Evolutionary conservation across 1,140 invertebrate species (phyloP), one percentile per base, ranked within the genome.

Genomic region (Elymnias hypermnestra): DNA sequence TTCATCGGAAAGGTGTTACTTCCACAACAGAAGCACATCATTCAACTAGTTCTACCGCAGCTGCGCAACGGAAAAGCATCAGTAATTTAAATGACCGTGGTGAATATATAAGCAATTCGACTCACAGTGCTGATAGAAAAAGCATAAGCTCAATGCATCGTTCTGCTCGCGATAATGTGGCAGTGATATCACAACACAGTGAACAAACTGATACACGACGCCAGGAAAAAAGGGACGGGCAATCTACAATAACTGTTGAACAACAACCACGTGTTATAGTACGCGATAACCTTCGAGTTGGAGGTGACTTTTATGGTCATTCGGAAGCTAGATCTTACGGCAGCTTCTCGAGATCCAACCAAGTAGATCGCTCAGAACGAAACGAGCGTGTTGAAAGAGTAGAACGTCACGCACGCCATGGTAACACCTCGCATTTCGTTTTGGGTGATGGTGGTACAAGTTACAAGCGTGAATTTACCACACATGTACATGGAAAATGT

Each of bases 81-180:
- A 89, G 90, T 0, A 94, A 94, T 68, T 77, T 94, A 0, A 90
- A 91, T 10, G 92, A 94, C 50, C 90, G 90, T 52, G 91, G 91
- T 1, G 89, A 91, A 52, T 91, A 89, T 66, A 89, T 91, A 38
- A 90, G 86, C 47, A 90, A 90, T 53, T 89, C 87, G 0, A 88
- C 88, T 7, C 90, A 92, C 33, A 91, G 88, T 52, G 88, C 75
- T 15, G 92, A 94, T 53, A 88, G 93, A 51, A 91, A 90, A 49
- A 94, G 92, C 64, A 87, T 94, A 5, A 94, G 92, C 48, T 91
- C 92, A 6, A 86, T 94, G 55, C 93, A 95, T 65, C 87, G 92
- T 12, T 89, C 88, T 55, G 84, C 83, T 53, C 72, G 73, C 57
- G 89, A 87, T 53, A 88, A 68, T 38, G 86, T 76, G 55, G 64